Evolutionary conservation across 2,113 vertebrate genomes (phyloP).

Genomic region (Puma concolor): DNA sequence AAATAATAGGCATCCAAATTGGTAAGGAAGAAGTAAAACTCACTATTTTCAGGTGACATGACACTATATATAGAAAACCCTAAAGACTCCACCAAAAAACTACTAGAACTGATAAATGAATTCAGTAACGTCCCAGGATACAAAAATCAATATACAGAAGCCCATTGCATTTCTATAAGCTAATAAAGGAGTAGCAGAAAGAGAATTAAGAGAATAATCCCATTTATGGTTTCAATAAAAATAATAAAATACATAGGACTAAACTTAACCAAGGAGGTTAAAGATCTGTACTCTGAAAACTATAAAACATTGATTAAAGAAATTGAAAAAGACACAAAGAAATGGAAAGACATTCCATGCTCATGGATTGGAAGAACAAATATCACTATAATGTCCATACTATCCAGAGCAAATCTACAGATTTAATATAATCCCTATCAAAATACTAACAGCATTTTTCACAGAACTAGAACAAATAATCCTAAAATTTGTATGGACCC

Average conservation of each 20-base stretch:
- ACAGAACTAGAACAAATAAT: neutral
- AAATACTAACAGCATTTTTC: neutral
- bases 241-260: too few species aligned
- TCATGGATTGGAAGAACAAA: neutral
- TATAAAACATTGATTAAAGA: too few species aligned
- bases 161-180: neutral
- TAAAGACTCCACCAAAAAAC: neutral
- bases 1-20: neutral
- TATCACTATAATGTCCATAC: neutral
- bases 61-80: neutral
- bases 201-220: neutral
- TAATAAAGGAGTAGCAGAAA: neutral
- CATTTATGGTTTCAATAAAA: neutral
- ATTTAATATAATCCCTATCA: neutral
- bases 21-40: neutral
- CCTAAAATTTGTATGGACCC: neutral
- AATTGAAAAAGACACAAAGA: too few species aligned
- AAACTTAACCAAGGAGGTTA: too few species aligned
- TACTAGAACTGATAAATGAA: neutral
- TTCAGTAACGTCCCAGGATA: neutral
- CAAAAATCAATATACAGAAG: neutral
- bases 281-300: too few species aligned
- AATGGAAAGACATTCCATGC: too few species aligned
- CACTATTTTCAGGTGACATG: neutral
- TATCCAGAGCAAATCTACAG: neutral